Conservation (phyloP, 2,113 vertebrate genomes). For the Falco punctatus region DNA sequence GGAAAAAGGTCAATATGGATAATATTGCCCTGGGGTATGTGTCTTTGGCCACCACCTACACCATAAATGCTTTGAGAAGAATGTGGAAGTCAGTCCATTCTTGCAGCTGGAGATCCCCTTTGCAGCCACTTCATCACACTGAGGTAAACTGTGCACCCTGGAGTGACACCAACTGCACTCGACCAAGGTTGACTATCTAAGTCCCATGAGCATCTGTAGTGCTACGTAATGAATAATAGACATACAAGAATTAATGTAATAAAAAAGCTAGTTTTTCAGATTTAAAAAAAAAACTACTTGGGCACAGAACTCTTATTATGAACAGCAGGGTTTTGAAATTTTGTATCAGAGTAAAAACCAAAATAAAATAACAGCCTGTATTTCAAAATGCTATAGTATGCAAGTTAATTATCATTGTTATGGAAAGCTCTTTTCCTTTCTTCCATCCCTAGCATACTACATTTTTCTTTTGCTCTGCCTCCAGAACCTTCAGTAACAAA, state of each 20-base stretch:
- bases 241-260: not conserved
- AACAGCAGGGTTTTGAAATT: not conserved
- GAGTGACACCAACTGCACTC: not conserved
- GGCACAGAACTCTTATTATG: not conserved
- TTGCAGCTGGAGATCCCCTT: not conserved
- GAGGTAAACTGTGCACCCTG: not conserved
- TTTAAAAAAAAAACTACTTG: not conserved
- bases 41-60: not conserved
- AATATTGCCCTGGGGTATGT: not conserved
- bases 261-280: not conserved
- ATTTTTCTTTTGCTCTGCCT: not conserved
- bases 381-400: not conserved
- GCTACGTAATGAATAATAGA: not conserved
- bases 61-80: not conserved
- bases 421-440: not conserved
- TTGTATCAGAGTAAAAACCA: not conserved
- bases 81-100: not conserved
- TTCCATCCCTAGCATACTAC: not conserved
- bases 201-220: not conserved
- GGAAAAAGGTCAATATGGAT: not conserved
- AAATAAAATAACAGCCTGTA: not conserved
- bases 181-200: not conserved
- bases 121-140: not conserved
- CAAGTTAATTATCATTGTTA: not conserved
- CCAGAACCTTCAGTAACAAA: not conserved